Conservation (phyloP, 2,888 invertebrate genomes). For the Nymphalis urticae region DNA sequence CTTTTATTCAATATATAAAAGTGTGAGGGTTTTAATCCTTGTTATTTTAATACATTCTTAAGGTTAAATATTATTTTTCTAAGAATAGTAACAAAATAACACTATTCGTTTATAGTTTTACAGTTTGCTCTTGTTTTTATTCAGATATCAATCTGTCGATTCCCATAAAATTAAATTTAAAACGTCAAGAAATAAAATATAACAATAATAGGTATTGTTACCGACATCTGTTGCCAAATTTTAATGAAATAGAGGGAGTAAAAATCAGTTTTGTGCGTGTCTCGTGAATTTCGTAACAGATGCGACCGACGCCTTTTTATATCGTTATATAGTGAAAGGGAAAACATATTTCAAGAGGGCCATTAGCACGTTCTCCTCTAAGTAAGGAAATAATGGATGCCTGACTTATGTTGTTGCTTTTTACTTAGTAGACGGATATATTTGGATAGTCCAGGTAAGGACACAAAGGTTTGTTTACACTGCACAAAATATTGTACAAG, state of each 20-base stretch:
- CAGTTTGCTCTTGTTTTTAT: too few relatives aligned
- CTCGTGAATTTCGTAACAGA: conserved; percentile 40
- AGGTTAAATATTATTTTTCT: too few relatives aligned
- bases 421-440: not conserved
- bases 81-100: too few relatives aligned
- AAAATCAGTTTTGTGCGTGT: conserved; percentile 35
- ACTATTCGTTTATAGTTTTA: too few relatives aligned
- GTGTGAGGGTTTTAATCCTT: too few relatives aligned
- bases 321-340: conserved; percentile 34
- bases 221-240: conserved; percentile 27
- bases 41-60: too few relatives aligned
- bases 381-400: conserved; percentile 9
- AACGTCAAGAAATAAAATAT: not conserved
- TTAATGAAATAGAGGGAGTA: conserved; percentile 25
- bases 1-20: too few relatives aligned
- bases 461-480: too few relatives aligned
- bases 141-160: too few relatives aligned
- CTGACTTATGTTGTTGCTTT: conserved; percentile 7
- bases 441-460: not conserved
- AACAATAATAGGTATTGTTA: conserved; percentile 16
- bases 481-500: too few relatives aligned
- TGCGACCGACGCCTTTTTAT: conserved; percentile 40
- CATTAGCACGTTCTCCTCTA: conserved; percentile 42
- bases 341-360: conserved; percentile 43
- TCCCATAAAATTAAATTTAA: not conserved